phyloP scores from a whole-genome alignment of 2,888 invertebrate species.

The Biston stratarius region DNA sequence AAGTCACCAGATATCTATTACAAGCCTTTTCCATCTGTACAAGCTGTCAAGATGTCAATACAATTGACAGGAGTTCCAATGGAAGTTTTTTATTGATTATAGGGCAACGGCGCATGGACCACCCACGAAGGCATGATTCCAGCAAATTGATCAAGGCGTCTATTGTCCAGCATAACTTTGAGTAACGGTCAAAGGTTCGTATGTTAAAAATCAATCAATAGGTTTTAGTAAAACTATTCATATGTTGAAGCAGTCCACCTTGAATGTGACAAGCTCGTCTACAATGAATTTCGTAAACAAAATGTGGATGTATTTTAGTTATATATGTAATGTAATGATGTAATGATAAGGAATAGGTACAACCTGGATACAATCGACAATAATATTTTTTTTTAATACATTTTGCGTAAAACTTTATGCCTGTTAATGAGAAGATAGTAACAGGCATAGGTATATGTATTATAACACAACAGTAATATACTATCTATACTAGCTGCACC shows the following conservation, averaged over 20 bases:
- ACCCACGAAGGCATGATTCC: slow-evolving; percentile 62
- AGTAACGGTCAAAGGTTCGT: slow-evolving; percentile 70
- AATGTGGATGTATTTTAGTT: neutral
- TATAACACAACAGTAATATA: no score
- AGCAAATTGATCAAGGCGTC: slow-evolving; percentile 68
- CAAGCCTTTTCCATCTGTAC: slow-evolving; percentile 21
- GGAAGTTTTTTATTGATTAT: slow-evolving; percentile 67
- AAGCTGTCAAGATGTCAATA: slow-evolving; percentile 62
- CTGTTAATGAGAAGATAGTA: no score
- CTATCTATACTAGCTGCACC: no score
- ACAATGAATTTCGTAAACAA: slow-evolving; percentile 2
- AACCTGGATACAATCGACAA: no score
- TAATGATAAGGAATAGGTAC: no score
- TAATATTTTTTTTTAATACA: no score
- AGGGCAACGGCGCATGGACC: slow-evolving; percentile 69
- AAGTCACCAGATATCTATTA: slow-evolving; percentile 33
- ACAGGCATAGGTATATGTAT: no score
- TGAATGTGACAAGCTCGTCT: slow-evolving; percentile 19
- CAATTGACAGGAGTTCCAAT: slow-evolving; percentile 42
- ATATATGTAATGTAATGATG: no score
- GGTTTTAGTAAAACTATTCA: slow-evolving; percentile 63
- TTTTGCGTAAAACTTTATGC: no score
- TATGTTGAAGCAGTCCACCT: slow-evolving; percentile 42
- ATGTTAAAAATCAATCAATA: slow-evolving; percentile 71
- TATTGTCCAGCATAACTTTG: slow-evolving; percentile 61